phyloP scores from a whole-genome alignment of 2,113 vertebrate species.

The Andinoacara biseriatus region DNA sequence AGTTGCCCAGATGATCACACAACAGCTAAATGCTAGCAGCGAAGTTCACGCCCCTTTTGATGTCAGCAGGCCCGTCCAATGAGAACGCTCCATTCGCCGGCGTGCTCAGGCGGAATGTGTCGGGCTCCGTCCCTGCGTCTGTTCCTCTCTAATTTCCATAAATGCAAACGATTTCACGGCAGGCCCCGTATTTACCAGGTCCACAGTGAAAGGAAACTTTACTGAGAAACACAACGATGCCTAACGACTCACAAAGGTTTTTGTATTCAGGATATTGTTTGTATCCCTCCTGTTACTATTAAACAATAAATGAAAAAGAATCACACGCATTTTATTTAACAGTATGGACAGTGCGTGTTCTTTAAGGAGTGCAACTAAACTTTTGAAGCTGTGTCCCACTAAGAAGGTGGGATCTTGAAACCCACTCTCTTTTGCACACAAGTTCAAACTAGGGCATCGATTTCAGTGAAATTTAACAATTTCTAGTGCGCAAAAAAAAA shows the following conservation, averaged over 20 bases:
- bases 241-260: background rate
- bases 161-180: background rate
- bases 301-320: background rate
- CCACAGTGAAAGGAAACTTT: background rate
- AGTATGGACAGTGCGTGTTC: background rate
- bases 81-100: conserved; percentile 14
- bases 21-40: conserved; percentile 37
- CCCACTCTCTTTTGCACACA: too few species aligned
- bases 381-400: too few species aligned
- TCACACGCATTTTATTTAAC: too few species aligned
- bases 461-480: background rate
- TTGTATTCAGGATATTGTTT: background rate
- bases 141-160: background rate
- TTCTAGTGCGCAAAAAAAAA: too few species aligned
- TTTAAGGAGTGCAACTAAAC: background rate
- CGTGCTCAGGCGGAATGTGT: background rate
- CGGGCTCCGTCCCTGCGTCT: background rate
- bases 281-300: background rate
- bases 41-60: conserved; percentile 74
- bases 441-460: too few species aligned
- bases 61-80: conserved; percentile 61
- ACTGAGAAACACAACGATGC: background rate
- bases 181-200: background rate
- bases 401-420: too few species aligned
- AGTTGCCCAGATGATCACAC: conserved; percentile 23